phyloP scores from a whole-genome alignment of 2,113 vertebrate genomes.

The Balaeniceps rex region DNA sequence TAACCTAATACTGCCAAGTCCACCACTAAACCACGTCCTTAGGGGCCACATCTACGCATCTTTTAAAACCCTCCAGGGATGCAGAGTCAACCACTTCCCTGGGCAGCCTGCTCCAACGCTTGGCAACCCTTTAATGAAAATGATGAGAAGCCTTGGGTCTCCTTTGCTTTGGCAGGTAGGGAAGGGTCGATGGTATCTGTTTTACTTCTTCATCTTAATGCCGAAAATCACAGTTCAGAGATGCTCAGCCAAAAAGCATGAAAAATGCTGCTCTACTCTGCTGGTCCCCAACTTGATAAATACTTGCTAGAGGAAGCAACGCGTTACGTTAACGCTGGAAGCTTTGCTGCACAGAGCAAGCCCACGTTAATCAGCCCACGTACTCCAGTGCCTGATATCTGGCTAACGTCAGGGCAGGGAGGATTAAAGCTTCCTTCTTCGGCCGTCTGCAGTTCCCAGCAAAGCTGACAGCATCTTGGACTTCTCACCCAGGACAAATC shows the following conservation, averaged over 20 bases:
- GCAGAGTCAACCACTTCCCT: neutral
- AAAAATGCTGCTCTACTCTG: neutral
- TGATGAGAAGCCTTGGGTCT: neutral
- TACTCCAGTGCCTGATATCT: neutral
- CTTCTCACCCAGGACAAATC: constrained; percentile 41
- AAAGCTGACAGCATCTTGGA: constrained; percentile 27
- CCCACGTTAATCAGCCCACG: neutral
- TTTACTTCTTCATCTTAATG: neutral
- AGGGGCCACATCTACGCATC: accelerated
- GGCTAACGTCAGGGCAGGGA: neutral
- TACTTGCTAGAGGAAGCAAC: neutral
- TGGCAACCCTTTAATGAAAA: neutral
- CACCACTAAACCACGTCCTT: neutral
- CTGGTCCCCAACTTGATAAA: neutral
- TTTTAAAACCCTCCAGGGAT: neutral
- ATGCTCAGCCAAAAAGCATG: neutral
- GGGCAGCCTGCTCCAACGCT: neutral
- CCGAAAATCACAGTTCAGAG: neutral
- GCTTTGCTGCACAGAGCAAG: neutral
- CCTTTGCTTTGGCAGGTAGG: neutral
- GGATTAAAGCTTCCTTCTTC: neutral
- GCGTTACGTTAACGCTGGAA: neutral
- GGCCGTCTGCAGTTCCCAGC: neutral
- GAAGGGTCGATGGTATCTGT: neutral
- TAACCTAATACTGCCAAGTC: neutral